These are phyloP conservation scores for Scyliorhinus canicula DNA, from an alignment of 2,797 vertebrate species.

Conservation along the genomic window DNA sequence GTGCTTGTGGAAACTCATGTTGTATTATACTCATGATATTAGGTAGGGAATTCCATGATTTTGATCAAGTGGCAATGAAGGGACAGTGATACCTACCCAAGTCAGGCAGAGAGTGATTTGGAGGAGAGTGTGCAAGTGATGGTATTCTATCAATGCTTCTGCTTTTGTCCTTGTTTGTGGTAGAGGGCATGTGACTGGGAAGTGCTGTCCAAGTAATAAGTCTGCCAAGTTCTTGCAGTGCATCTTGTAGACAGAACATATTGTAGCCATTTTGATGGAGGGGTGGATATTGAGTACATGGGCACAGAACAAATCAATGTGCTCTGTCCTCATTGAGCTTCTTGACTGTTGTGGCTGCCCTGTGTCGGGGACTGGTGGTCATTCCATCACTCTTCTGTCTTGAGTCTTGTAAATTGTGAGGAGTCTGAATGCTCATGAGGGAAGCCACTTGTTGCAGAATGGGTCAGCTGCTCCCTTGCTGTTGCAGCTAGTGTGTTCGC, in stretches of 20 bases:
- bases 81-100: not conserved
- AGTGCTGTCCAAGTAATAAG: not conserved
- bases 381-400: not conserved
- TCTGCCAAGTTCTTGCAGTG: not conserved
- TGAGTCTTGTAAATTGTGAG: not conserved
- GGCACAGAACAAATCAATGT: not conserved
- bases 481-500: not conserved
- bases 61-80: not conserved
- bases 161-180: not conserved
- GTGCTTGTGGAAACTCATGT: not conserved
- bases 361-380: no score
- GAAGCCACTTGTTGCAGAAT: not conserved
- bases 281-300: not conserved
- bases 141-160: not conserved
- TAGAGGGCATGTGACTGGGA: no score
- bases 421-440: not conserved
- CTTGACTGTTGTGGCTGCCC: not conserved
- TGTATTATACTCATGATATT: not conserved
- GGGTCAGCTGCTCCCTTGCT: not conserved
- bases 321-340: not conserved
- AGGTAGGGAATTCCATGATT: not conserved
- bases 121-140: not conserved
- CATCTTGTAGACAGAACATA: not conserved
- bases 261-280: not conserved
- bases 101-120: no score